Percentiles rank a stretch among this genome's conserved stretches.
Evolutionary conservation across 2,888 invertebrate genomes (phyloP).

Genomic region (Drosophila anceps): DNA sequence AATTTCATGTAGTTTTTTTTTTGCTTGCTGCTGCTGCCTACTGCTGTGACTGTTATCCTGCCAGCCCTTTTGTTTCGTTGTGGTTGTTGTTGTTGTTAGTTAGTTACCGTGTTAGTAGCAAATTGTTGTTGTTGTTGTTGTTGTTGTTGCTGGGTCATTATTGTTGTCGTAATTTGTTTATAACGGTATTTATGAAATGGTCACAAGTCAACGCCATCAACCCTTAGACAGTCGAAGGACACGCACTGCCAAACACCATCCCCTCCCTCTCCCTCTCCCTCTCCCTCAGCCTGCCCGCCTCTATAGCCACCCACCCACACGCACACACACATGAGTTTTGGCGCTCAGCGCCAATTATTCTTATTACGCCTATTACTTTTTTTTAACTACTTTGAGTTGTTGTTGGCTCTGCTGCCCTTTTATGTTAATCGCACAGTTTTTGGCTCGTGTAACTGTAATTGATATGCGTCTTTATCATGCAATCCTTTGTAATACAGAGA

Average conservation of each 20-base stretch:
- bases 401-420: slow-evolving; percentile 67
- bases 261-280: no score
- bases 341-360: slow-evolving; percentile 75
- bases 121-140: slow-evolving; percentile 45
- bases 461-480: slow-evolving; percentile 83
- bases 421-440: slow-evolving; percentile 77
- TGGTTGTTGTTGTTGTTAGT: slow-evolving; percentile 28
- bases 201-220: slow-evolving; percentile 83
- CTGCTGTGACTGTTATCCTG: slow-evolving; percentile 55
- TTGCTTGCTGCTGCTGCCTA: slow-evolving; percentile 25
- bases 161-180: slow-evolving; percentile 80
- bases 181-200: slow-evolving; percentile 83
- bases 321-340: slow-evolving; percentile 28
- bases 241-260: slow-evolving; percentile 49
- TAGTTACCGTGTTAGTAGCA: slow-evolving; percentile 36
- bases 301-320: slow-evolving; percentile 18
- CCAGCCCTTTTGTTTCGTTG: slow-evolving; percentile 40
- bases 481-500: slow-evolving; percentile 55
- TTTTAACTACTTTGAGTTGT: slow-evolving; percentile 66
- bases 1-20: slow-evolving; percentile 43
- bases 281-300: not conserved
- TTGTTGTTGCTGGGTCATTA: slow-evolving; percentile 62
- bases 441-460: slow-evolving; percentile 83
- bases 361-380: slow-evolving; percentile 82
- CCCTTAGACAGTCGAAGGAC: slow-evolving; percentile 49